Base-by-base conservation (phyloP, 2,113 vertebrate species). In the Suricata suricatta region DNA sequence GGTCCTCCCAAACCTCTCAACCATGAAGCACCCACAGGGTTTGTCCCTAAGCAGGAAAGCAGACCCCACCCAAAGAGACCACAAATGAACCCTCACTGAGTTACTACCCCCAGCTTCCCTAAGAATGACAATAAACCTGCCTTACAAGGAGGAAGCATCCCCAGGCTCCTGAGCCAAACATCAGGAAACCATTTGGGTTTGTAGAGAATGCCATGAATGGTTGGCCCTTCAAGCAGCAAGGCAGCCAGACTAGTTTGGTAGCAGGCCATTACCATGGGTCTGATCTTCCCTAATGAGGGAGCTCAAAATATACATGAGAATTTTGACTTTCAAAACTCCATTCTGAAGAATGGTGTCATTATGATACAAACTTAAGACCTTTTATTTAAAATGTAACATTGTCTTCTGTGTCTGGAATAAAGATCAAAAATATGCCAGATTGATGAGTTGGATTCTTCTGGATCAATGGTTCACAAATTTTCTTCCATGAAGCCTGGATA, bases 141-240 rank as follows among this genome's bases (percentile, higher is more conserved):
- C 57, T 74, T 52, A 19, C 3, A 0, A 33, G 50, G 79, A 93
- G 71, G 88, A 96, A 71, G 92, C n/a, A 68, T 93, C 90, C 69
- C n/a, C 38, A 57, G 10, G 38, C 31, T 88, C 35, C 69, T n/a
- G 33, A 76, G 95, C 94, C 93, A 95, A 96, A 93, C 96, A 95
- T 92, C 93, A 86, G 97, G 96, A 96, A 96, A 94, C 74, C 88
- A 96, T 97, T 82, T 95, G 81, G 27, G 50, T 47, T 93, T 86
- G 94, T 95, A 91, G 82, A 93, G 52, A n/a, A 87, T 91, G 57
- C 92, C 77, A 64, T 5, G 35, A 92, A 74, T 6, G 5, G 44
- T 44, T 92, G 95, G 80, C 95, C 52, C 47, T 96, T 66, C 1
- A 19, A 74, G 66, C 92, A 44, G 52, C 1, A 31, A 95, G 41